A percentile compares a stretch with the other conserved stretches of the same genome.
Evolutionary conservation across 35 echinoderm and acorn worm genomes (phyloP).

Genomic region (Apostichopus japonicus): DNA sequence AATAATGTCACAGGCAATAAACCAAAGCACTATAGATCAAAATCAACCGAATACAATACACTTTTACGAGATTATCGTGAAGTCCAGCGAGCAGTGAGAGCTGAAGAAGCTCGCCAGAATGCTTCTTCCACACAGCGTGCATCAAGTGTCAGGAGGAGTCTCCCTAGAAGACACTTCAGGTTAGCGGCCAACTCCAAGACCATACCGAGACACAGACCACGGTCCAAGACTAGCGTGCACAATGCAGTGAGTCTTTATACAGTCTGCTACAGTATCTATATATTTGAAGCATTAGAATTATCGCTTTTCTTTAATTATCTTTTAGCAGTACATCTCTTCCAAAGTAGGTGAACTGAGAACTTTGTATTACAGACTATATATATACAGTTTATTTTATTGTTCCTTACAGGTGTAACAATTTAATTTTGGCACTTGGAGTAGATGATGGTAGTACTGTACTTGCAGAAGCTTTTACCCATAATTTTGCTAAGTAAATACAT

Average conservation of each 20-base stretch:
- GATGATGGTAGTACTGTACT: too few relatives aligned
- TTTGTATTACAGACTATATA: too few relatives aligned
- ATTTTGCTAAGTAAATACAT: too few relatives aligned
- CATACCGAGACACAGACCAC: not conserved
- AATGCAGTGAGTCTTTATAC: not conserved
- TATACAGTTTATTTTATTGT: too few relatives aligned
- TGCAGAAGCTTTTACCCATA: too few relatives aligned
- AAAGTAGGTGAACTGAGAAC: too few relatives aligned
- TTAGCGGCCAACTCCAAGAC: not conserved
- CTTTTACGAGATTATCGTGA: slow-evolving; percentile 11
- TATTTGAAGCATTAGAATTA: not conserved
- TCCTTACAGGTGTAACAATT: too few relatives aligned
- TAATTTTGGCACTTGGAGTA: too few relatives aligned
- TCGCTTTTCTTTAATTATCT: too few relatives aligned
- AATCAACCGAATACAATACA: slow-evolving; percentile 20
- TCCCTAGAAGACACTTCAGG: slow-evolving; percentile 1
- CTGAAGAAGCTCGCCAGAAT: slow-evolving; percentile 38
- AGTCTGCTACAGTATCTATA: too few relatives aligned
- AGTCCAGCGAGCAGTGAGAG: slow-evolving; percentile 14
- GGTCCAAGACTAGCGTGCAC: not conserved
- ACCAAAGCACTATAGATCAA: slow-evolving; percentile 21
- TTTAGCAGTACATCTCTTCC: too few relatives aligned
- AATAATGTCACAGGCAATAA: not conserved
- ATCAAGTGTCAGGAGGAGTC: slow-evolving; percentile 7
- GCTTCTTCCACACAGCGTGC: not conserved